These are phyloP conservation scores for Limonius californicus DNA, from an alignment of 1,140 invertebrate genomes.

Conservation along the genomic window DNA sequence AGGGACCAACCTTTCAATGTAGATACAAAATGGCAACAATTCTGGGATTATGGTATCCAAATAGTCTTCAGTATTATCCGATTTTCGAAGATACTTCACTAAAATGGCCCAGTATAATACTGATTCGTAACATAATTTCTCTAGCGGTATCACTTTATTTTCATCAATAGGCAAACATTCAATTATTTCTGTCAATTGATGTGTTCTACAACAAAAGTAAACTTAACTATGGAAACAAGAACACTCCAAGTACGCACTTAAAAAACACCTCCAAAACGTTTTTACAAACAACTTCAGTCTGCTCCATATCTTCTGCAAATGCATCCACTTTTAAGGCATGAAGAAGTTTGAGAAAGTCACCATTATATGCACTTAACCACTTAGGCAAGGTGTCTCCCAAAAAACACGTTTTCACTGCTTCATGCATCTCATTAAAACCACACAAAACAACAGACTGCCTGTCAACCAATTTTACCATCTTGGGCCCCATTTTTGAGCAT, in stretches of 20 bases:
- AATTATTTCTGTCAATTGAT: constrained; percentile 23
- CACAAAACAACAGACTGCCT: constrained; percentile 60
- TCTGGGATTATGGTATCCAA: constrained; percentile 51
- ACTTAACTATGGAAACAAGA: too few species aligned
- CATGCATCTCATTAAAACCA: constrained; percentile 63
- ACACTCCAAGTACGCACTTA: constrained; percentile 43
- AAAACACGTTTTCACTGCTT: constrained; percentile 50
- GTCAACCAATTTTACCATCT: constrained; percentile 65
- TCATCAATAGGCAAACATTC: constrained; percentile 27
- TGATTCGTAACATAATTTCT: constrained; percentile 52
- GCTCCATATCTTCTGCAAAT: constrained; percentile 46
- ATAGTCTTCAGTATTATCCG: constrained; percentile 40
- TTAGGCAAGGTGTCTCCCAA: constrained; percentile 54
- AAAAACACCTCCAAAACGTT: constrained; percentile 50
- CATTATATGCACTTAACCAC: constrained; percentile 62
- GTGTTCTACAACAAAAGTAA: constrained; percentile 30
- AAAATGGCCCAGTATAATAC: constrained; percentile 60
- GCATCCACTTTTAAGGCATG: constrained; percentile 61
- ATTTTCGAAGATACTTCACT: constrained; percentile 47
- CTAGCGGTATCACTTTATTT: constrained; percentile 28
- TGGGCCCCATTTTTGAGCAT: constrained; percentile 66
- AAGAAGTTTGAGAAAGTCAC: constrained; percentile 59
- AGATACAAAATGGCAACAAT: constrained; percentile 50
- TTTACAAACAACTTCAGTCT: constrained; percentile 42
- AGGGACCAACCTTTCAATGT: constrained; percentile 50